These are phyloP conservation scores for Pilophorus perplexus DNA, from an alignment of 2,888 invertebrate genomes.

Conservation along the genomic window DNA sequence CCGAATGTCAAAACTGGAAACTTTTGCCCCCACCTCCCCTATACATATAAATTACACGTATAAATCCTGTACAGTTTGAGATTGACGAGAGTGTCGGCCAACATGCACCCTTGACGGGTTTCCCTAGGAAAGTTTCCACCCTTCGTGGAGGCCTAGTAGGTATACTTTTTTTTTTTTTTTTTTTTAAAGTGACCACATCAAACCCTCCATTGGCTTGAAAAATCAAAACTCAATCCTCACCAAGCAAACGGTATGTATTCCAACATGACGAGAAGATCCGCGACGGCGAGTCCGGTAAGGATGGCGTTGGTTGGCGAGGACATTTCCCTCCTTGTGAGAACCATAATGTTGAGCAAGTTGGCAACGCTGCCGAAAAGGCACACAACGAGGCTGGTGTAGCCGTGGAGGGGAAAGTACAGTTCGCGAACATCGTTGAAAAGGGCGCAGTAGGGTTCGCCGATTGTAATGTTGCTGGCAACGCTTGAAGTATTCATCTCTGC, in stretches of 20 bases:
- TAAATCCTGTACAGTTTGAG: too few species aligned
- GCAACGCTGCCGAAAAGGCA: slow-evolving; percentile 87
- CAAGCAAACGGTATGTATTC: slow-evolving; percentile 89
- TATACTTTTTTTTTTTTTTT: too few species aligned
- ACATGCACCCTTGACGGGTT: too few species aligned
- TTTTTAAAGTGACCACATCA: too few species aligned
- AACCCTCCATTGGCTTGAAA: too few species aligned
- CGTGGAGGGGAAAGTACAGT: slow-evolving; percentile 70
- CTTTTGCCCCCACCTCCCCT: too few species aligned
- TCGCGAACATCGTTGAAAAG: slow-evolving; percentile 28
- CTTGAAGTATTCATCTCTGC: slow-evolving; percentile 34
- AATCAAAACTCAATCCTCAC: slow-evolving; percentile 58
- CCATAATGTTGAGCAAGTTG: slow-evolving; percentile 87
- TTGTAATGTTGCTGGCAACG: background rate
- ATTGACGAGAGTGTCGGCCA: too few species aligned
- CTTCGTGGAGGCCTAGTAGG: too few species aligned
- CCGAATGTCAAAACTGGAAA: too few species aligned
- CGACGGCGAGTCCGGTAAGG: slow-evolving; percentile 83
- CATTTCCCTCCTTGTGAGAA: slow-evolving; percentile 87
- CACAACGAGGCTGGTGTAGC: slow-evolving; percentile 79
- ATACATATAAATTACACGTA: too few species aligned
- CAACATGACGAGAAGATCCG: slow-evolving; percentile 91
- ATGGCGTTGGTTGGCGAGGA: slow-evolving; percentile 87
- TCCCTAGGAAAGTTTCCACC: too few species aligned
- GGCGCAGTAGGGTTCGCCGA: slow-evolving; percentile 31